These are phyloP conservation scores for Platichthys stellatus DNA, from an alignment of 2,113 vertebrate species.

Conservation along the genomic window DNA sequence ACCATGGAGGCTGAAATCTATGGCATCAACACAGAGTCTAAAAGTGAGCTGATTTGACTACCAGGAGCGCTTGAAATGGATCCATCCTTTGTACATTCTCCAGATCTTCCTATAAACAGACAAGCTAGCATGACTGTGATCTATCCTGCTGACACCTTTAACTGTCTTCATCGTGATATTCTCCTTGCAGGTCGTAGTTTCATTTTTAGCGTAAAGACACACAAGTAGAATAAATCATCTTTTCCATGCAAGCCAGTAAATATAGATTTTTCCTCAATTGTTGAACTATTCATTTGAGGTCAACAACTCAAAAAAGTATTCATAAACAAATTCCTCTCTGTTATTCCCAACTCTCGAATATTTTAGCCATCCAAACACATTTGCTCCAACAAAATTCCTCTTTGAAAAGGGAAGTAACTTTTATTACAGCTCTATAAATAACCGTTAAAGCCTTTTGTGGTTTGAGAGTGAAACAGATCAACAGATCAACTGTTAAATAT, in stretches of 20 bases:
- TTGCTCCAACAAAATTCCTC: neutral
- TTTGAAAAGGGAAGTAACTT: neutral
- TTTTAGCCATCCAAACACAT: slow-evolving; percentile 3
- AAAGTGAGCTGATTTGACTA: no score
- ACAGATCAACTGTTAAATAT: slow-evolving; percentile 1
- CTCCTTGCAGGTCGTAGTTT: neutral
- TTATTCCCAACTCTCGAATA: neutral
- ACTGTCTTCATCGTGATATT: neutral
- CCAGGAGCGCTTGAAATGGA: no score
- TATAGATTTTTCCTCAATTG: neutral
- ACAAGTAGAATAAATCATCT: neutral
- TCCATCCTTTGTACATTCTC: no score
- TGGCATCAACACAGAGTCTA: no score
- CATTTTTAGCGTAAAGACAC: neutral
- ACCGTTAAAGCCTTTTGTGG: neutral
- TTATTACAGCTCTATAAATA: neutral
- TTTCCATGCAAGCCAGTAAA: neutral
- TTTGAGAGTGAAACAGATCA: slow-evolving; percentile 5
- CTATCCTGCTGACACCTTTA: neutral
- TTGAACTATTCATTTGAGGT: neutral
- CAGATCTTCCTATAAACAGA: neutral
- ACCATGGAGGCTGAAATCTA: no score
- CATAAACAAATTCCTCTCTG: neutral
- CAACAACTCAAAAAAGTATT: neutral
- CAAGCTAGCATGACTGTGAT: neutral